A percentile compares a stretch with the other conserved stretches of the same genome.
Conservation (phyloP, 2,888 invertebrate species). For the Criorhina ranunculi region DNA sequence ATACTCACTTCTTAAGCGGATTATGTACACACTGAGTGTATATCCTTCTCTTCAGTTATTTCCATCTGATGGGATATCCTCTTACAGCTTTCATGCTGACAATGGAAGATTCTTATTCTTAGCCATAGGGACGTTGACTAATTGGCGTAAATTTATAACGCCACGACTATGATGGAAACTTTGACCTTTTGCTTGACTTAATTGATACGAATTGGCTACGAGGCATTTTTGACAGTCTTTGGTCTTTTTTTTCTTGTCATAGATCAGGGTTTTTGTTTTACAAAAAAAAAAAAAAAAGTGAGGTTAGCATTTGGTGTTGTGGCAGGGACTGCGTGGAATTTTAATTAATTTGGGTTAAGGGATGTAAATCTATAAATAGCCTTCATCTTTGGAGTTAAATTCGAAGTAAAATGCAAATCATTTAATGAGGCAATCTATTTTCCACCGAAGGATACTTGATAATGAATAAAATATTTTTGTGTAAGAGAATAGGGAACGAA, state of each 20-base stretch:
- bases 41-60: constrained; percentile 10
- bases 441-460: constrained; percentile 12
- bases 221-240: constrained; percentile 7
- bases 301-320: constrained; percentile 28
- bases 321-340: constrained; percentile 16
- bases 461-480: constrained; percentile 7
- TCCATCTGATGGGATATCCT: not conserved
- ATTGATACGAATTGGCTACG: constrained; percentile 33
- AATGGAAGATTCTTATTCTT: constrained; percentile 9
- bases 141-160: constrained; percentile 51
- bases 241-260: constrained; percentile 3
- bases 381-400: not conserved
- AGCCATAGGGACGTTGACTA: constrained; percentile 31
- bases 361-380: constrained; percentile 17
- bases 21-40: constrained; percentile 4
- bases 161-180: constrained; percentile 45
- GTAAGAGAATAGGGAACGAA: constrained; percentile 12
- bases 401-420: constrained; percentile 29
- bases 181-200: constrained; percentile 55
- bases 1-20: constrained; percentile 14
- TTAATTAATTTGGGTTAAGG: constrained; percentile 22
- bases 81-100: constrained; percentile 16
- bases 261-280: constrained; percentile 8
- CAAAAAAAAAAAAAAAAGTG: too few species aligned
- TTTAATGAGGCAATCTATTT: constrained; percentile 26